Conservation (phyloP, 2,888 invertebrate species). For the Heteromurus nitidus region DNA sequence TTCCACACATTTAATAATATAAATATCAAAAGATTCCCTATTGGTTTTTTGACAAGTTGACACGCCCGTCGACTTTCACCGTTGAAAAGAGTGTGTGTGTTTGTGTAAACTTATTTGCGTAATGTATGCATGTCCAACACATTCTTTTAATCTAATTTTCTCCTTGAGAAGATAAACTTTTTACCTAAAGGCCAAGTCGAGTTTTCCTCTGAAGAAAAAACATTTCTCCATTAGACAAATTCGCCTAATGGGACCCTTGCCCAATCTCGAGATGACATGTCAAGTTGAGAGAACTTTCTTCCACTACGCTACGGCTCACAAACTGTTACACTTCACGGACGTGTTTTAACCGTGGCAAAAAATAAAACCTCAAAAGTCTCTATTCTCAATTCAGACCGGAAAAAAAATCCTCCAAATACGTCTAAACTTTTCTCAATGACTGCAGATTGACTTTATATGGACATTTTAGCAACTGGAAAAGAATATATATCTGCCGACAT, state of each 20-base stretch:
- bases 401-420: constrained; percentile 8
- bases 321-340: background rate
- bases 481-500: no score
- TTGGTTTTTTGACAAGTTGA: background rate
- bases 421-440: no score
- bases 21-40: background rate
- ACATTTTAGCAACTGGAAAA: no score
- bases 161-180: constrained; percentile 19
- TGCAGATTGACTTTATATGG: no score
- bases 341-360: constrained; percentile 10
- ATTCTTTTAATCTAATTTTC: background rate
- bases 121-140: background rate
- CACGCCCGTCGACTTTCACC: no score
- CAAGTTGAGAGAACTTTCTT: background rate
- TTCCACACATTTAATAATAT: background rate
- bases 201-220: constrained; percentile 26
- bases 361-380: constrained; percentile 13
- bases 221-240: constrained; percentile 7
- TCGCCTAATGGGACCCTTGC: constrained; percentile 23
- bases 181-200: constrained; percentile 9
- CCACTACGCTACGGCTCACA: background rate
- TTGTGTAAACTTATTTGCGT: background rate
- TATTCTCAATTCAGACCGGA: no score
- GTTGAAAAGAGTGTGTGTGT: no score
- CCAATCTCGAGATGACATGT: constrained; percentile 11